A percentile compares a stretch with the other conserved stretches of the same genome.
phyloP scores from a whole-genome alignment of 53 echinoderm and acorn worm species.

The Crossaster papposus region DNA sequence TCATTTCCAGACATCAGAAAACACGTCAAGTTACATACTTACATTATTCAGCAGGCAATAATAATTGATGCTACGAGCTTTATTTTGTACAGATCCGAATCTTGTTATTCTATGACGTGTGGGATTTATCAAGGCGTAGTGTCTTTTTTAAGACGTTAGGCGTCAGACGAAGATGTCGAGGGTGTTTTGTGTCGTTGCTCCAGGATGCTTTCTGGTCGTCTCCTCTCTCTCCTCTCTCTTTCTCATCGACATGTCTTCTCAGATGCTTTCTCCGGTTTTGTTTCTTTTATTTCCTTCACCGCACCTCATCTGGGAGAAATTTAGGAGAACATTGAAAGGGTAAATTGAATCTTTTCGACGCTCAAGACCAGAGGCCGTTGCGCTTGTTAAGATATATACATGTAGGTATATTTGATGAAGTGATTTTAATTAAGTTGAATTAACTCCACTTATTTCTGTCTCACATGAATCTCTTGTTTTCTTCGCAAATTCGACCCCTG shows the following conservation, averaged over 20 bases:
- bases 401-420: not conserved
- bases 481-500: not conserved
- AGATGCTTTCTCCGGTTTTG: not conserved
- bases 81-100: constrained; percentile 9
- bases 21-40: not conserved
- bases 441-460: not conserved
- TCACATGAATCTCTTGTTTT: not conserved
- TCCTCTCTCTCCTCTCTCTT: not conserved
- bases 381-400: not conserved
- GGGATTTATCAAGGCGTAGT: not conserved
- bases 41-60: not conserved
- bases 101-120: constrained; percentile 18
- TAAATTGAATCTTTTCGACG: constrained; percentile 18
- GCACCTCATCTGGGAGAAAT: constrained; percentile 10
- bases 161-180: constrained; percentile 1
- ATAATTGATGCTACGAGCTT: constrained; percentile 28
- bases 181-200: constrained; percentile 24
- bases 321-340: constrained; percentile 24
- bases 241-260: not conserved
- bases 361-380: not conserved
- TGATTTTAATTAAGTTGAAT: constrained; percentile 4
- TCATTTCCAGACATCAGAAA: not conserved
- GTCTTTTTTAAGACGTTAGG: not conserved
- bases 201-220: constrained; percentile 6
- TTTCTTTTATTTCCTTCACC: not conserved